Base-by-base conservation (phyloP, 2,113 vertebrate genomes). In the Prunella fulvescens region DNA sequence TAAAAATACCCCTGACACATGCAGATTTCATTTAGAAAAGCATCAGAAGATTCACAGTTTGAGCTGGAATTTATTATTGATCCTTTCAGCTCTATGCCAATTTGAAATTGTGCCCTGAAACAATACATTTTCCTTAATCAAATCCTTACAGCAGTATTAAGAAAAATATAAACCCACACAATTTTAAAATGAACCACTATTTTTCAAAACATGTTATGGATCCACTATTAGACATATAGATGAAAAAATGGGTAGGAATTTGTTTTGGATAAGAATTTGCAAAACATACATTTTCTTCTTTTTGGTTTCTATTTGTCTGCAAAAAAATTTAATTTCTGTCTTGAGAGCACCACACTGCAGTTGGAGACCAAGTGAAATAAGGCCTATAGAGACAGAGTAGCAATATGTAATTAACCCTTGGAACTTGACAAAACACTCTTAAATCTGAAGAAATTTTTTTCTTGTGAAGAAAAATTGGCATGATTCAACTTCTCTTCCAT, bases 1-100 rank as follows among this genome's bases (percentile, higher is more conserved):
- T 89, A 96, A 96, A 96, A 96, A 92, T 89, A 96, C 58, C 76
- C 25, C 14, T 86, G 70, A 88, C 66, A 95, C 45, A 92, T 29
- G 26, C 31, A 54, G 56, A 80, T 89, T 77, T 95, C 70, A 80
- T 87, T 90, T 94, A 91, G 66, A 83, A 87, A 90, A 78, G 19
- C 89, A 74, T 66, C 53, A 95, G 67, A 92, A 95, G 54, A 74
- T 51, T 89, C 86, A 78, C 69, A 64, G 44, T 92, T 96, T 67
- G 44, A 90, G 50, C 18, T 86, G 74, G 54, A 93, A 92, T 94
- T 86, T 89, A 92, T 89, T 91, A 94, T 94, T 82, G 94, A 91
- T 84, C 81, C 39, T 90, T 93, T 69, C 81, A 82, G 67, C 47
- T 86, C 11, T 1, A 80, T 57, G 35, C 13, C 87, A 88, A 35